Evolutionary conservation across 92 coral and sea anemone species (phyloP).

Genomic region (Palythoa grandiflora): DNA sequence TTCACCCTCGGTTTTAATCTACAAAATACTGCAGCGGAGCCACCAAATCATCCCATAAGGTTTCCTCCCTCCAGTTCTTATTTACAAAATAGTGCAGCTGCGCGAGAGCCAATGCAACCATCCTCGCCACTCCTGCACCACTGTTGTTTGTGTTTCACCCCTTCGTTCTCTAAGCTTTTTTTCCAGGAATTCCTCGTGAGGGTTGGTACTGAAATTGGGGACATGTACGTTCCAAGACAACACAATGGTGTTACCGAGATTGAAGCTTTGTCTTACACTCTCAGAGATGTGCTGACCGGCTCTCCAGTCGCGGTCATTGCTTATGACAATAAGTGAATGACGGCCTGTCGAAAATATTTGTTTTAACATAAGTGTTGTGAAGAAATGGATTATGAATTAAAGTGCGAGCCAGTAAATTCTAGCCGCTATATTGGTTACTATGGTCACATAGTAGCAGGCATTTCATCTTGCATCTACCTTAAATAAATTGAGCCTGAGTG

Average conservation of each 20-base stretch:
- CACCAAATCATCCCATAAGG: no score
- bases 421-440: neutral
- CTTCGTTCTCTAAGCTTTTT: neutral
- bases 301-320: neutral
- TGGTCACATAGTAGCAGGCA: no score
- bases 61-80: no score
- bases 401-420: neutral
- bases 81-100: neutral
- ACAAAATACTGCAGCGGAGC: no score
- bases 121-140: neutral
- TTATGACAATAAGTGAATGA: neutral
- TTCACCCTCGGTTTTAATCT: no score
- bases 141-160: neutral
- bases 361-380: neutral
- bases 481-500: no score
- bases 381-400: neutral
- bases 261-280: neutral
- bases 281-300: neutral
- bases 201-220: neutral
- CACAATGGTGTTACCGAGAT: neutral
- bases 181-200: conserved; percentile 11
- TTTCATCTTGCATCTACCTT: no score
- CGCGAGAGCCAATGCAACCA: neutral
- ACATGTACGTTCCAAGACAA: conserved; percentile 18
- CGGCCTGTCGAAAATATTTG: neutral